phyloP scores from a whole-genome alignment of 1,140 invertebrate species.

The Neodiprion virginianus region DNA sequence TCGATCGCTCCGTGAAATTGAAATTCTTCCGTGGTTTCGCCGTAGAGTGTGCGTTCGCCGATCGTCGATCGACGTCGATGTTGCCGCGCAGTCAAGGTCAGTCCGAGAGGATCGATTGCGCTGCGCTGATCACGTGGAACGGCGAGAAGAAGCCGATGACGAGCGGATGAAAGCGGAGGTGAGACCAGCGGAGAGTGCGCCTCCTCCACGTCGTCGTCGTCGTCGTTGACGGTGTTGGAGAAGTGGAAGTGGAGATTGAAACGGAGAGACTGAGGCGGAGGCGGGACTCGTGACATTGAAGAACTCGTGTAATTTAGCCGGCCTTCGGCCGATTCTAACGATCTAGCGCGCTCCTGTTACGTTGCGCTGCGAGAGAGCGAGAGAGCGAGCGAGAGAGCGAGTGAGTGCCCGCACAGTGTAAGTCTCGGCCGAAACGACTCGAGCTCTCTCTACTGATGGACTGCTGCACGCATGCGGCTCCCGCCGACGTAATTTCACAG shows the following conservation, averaged over 20 bases:
- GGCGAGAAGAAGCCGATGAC: neutral
- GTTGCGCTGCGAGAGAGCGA: neutral
- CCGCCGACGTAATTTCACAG: neutral
- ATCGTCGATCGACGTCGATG: neutral
- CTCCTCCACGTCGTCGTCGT: too few species aligned
- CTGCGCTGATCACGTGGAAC: neutral
- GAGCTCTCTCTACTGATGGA: too few species aligned
- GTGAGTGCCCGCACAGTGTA: too few species aligned
- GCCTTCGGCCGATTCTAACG: conserved; percentile 1
- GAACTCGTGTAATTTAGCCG: conserved; percentile 1
- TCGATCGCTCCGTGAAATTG: neutral
- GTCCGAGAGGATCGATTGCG: neutral
- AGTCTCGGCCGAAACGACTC: too few species aligned
- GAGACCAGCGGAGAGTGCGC: neutral
- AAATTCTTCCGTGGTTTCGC: neutral
- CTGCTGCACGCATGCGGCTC: too few species aligned
- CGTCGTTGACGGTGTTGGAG: too few species aligned
- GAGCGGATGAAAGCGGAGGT: neutral
- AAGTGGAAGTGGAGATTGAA: too few species aligned
- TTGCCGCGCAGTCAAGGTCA: neutral
- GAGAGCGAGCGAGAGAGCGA: too few species aligned
- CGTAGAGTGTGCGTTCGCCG: too few species aligned
- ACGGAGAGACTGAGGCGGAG: neutral
- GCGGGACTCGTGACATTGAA: conserved; percentile 6
- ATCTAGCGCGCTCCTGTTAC: neutral